phyloP scores from a whole-genome alignment of 2,888 invertebrate genomes.

The Pristionchus entomophagus region DNA sequence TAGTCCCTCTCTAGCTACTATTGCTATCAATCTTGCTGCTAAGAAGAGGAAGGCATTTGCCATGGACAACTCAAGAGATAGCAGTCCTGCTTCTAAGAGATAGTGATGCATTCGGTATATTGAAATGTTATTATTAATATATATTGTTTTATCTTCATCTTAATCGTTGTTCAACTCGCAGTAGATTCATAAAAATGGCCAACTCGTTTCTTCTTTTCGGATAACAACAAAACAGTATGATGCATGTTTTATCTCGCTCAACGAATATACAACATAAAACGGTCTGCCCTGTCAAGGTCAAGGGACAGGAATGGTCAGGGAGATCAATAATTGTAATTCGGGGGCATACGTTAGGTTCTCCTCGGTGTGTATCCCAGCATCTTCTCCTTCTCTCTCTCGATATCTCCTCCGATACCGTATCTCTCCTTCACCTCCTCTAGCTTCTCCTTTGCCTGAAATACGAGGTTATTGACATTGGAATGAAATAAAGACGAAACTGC shows the following conservation, averaged over 20 bases:
- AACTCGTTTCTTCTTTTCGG: no score
- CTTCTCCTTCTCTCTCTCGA: slow-evolving; percentile 73
- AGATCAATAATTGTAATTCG: slow-evolving; percentile 13
- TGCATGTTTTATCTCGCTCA: no score
- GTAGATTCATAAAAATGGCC: no score
- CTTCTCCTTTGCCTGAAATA: slow-evolving; percentile 77
- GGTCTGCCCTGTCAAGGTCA: slow-evolving; percentile 4
- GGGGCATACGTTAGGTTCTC: slow-evolving; percentile 49
- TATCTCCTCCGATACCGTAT: slow-evolving; percentile 78
- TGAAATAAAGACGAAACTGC: neutral
- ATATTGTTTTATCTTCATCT: no score
- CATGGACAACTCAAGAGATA: neutral
- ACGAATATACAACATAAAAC: slow-evolving; percentile 34
- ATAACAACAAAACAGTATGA: no score
- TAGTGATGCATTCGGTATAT: neutral
- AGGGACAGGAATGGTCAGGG: neutral
- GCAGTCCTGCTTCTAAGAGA: neutral
- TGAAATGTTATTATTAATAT: neutral
- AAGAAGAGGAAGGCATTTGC: neutral
- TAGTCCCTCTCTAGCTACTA: neutral
- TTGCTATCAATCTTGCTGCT: no score
- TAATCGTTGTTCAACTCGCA: no score
- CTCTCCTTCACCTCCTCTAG: slow-evolving; percentile 79
- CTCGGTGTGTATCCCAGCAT: slow-evolving; percentile 61
- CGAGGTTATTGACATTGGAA: neutral